Evolutionary conservation across 1,140 invertebrate genomes (phyloP), one percentile per base, ranked within the genome.

Genomic region (Orchestia grillus): DNA sequence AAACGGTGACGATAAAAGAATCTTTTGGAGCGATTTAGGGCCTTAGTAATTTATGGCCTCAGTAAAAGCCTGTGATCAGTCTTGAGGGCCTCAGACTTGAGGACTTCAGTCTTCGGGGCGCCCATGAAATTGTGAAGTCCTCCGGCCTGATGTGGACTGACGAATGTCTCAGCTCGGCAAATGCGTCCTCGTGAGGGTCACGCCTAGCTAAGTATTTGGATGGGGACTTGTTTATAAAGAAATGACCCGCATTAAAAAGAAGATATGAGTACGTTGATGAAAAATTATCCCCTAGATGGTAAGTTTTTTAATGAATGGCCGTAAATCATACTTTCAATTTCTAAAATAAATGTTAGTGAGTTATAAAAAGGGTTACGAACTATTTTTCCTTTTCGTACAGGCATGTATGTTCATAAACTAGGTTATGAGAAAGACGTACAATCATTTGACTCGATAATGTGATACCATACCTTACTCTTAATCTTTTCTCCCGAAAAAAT

Each of bases 41-140:
- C 43, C 92, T 90, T 90, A 42, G 92, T 94, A 94, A 94, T 94
- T 94, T 94, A 94, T 94, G 43, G 44, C 92, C 92, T 44, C 88
- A 90, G 44, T 45, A 94, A 47, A n/a, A 40, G 44, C 92, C 44
- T 42, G 92, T 94, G 92, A 94, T 94, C 92, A 94, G 44, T 94
- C 92, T 94, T 94, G 92, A 94, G 92, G 92, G 44, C 44, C 92
- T 77, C 62, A 94, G 44, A 40, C n/a, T 90, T 90, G 36, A 16
- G 88, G 43, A 11, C 1, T n/a, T n/a, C n/a, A 94, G 44, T 45
- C n/a, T 90, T 90, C 88, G 15, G 88, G 43, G n/a, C 1, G 87
- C 15, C 36, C 41, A 44, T 90, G 42, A 90, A 90, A 90, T 6
- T 42, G 41, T 3, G 15, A 41, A 43, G 8, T 6, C 8, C n/a